These are phyloP conservation scores for Neoniphon sammara DNA, from an alignment of 2,797 vertebrate genomes.

Conservation along the genomic window DNA sequence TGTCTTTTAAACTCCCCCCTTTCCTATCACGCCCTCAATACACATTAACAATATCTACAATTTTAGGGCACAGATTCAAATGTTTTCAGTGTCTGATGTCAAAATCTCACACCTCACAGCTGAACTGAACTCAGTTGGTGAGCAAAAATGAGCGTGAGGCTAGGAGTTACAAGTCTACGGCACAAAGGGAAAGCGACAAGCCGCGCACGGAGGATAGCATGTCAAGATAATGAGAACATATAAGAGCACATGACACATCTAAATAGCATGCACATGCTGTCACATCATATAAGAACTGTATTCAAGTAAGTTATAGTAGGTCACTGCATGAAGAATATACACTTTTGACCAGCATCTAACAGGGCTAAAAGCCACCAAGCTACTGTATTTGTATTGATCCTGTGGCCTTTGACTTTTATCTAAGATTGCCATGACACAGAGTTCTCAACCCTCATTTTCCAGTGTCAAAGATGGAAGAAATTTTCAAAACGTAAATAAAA, in stretches of 20 bases:
- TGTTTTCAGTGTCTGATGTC: conserved; percentile 39
- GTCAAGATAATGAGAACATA: conserved; percentile 43
- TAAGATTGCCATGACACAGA: background rate
- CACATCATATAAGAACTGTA: conserved; percentile 18
- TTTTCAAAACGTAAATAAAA: background rate
- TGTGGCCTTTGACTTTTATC: background rate
- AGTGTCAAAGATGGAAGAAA: background rate
- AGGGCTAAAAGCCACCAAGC: background rate
- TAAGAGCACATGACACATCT: conserved; percentile 31
- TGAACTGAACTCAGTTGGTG: conserved; percentile 40
- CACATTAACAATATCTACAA: conserved; percentile 47
- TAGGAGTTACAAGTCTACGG: conserved; percentile 1
- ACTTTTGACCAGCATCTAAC: background rate
- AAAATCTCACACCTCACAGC: conserved; percentile 39
- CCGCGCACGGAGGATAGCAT: conserved; percentile 23
- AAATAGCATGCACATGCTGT: conserved; percentile 27
- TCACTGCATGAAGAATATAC: background rate
- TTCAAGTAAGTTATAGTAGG: conserved; percentile 11
- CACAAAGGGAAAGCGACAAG: conserved; percentile 37
- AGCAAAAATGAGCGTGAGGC: conserved; percentile 45
- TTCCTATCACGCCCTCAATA: conserved; percentile 37
- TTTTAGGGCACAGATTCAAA: conserved; percentile 8
- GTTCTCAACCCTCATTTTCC: background rate
- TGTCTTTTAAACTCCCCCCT: conserved; percentile 34
- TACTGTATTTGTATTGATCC: background rate